Evolutionary conservation across 2,113 vertebrate genomes (phyloP), one percentile per base, ranked within the genome.

Genomic region (Lipotes vexillifer): DNA sequence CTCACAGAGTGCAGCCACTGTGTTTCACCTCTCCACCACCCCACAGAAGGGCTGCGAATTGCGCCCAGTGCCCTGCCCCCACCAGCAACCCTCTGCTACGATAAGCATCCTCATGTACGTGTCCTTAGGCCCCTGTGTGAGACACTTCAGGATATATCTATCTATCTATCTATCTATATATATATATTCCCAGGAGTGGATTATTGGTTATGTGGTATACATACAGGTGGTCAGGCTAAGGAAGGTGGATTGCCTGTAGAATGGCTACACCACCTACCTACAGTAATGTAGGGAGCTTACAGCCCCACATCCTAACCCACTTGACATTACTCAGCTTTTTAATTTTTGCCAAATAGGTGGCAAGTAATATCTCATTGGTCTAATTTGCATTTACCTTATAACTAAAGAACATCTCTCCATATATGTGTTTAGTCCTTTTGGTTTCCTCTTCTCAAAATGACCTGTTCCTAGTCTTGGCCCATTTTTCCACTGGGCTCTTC

Each of bases 401-500:
- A 49, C 9, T 49, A 78, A 13, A 59, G 65, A 95, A 69, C 25
- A n/a, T 61, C 61, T 90, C 36, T 41, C 61, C 31, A 0, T 7
- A 1, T 27, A 33, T 61, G 59, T 25, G 33, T 46, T 44, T 44
- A 29, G 31, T n/a, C 61, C 31, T 69, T 68, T 27, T 21, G 1
- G 25, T 61, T 59, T 83, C 88, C 46, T 69, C 33, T 27, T 85
- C 81, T 69, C 49, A 33, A 91, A 86, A 71, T 27, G 46, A 52
- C 31, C 80, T n/a, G 2, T 85, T 49, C 71, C 57, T 38, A 66
- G 52, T 59, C 21, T 61, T n/a, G 36, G 81, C 72, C 33, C 21
- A 17, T 80, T 78, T 90, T 71, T 6, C 63, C 72, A 5, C 15
- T 75, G 8, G 20, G 27, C 27, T 61, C 59, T 81, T 66, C 63